Conservation (phyloP, 2,113 vertebrate species). For the Carassius carassius region DNA sequence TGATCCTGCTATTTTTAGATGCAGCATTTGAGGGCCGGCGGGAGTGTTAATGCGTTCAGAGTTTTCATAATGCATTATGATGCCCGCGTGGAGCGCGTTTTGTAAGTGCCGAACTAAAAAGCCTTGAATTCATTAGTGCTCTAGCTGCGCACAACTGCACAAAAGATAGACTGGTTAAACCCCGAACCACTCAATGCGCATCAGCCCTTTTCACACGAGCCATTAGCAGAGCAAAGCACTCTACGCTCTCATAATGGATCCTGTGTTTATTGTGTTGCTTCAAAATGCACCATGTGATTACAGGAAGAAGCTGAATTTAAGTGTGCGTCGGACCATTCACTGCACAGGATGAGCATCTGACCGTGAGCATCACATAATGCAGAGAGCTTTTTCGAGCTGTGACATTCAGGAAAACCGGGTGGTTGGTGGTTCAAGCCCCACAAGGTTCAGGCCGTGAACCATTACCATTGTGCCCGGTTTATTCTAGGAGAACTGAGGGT, state of each 20-base stretch:
- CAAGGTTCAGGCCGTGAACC: background rate
- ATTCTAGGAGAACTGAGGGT: background rate
- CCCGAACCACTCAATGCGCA: constrained; percentile 45
- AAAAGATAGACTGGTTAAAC: constrained; percentile 42
- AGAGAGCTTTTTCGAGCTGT: background rate
- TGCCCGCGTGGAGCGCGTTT: constrained; percentile 30
- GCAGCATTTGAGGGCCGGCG: constrained; percentile 26
- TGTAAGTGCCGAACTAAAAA: constrained; percentile 53
- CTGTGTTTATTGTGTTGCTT: constrained; percentile 48
- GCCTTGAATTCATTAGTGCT: constrained; percentile 54
- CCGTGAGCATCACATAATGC: background rate
- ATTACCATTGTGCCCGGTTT: background rate
- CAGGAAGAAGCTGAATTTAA: constrained; percentile 19
- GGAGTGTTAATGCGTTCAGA: constrained; percentile 45
- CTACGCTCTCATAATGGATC: constrained; percentile 41
- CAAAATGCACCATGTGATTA: constrained; percentile 38
- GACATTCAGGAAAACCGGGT: background rate
- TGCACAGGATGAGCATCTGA: background rate
- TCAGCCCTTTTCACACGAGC: constrained; percentile 45
- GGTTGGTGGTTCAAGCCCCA: background rate
- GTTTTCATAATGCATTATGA: constrained; percentile 53
- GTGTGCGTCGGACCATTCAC: background rate
- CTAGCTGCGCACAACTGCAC: background rate
- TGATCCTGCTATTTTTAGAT: constrained; percentile 45
- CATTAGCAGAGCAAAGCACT: constrained; percentile 46